phyloP scores from a whole-genome alignment of 2,113 vertebrate species.

The Osmerus mordax region DNA sequence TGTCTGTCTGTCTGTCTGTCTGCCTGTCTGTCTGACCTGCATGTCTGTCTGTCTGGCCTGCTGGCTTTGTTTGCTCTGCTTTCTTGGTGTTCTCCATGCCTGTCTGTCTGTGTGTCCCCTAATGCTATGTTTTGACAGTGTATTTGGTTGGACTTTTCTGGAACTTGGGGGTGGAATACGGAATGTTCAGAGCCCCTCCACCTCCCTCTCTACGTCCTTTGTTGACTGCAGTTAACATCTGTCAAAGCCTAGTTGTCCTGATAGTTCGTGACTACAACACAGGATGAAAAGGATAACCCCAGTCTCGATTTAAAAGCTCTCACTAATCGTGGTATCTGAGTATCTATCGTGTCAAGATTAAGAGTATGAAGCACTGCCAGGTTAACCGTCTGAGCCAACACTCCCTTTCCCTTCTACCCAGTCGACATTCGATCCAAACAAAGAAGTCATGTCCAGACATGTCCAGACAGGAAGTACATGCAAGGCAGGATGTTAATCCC shows the following conservation, averaged over 20 bases:
- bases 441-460: too few species aligned
- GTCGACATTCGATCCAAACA: too few species aligned
- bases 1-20: conserved; percentile 9
- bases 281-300: neutral
- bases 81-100: too few species aligned
- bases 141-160: conserved; percentile 19
- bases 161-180: conserved; percentile 11
- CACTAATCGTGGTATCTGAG: too few species aligned
- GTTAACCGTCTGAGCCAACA: too few species aligned
- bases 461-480: too few species aligned
- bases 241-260: neutral
- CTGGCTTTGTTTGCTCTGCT: too few species aligned
- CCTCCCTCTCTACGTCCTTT: neutral
- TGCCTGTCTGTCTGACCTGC: neutral
- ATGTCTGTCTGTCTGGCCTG: conserved; percentile 35
- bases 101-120: neutral
- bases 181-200: conserved; percentile 11
- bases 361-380: too few species aligned
- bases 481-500: too few species aligned
- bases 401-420: too few species aligned
- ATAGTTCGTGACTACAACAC: neutral
- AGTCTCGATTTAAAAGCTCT: too few species aligned
- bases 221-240: neutral
- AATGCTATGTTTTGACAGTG: conserved; percentile 18
- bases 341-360: too few species aligned